Percentiles rank a stretch among this genome's conserved stretches.
phyloP scores from a whole-genome alignment of 2,797 vertebrate genomes.

The Ammospiza maritima region DNA sequence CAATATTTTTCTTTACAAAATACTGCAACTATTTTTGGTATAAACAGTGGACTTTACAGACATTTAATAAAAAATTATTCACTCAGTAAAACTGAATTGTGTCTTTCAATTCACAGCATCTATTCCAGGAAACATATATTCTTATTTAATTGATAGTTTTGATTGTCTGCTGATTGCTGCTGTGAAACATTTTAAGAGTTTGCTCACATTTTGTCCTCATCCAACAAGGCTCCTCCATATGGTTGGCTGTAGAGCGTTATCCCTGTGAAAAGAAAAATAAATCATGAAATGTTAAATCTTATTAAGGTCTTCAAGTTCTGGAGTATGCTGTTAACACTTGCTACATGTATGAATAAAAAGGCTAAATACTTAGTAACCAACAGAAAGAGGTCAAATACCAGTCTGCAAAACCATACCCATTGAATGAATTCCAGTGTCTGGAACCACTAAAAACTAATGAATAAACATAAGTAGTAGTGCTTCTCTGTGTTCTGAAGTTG shows the following conservation, averaged over 20 bases:
- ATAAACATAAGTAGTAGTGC: background rate
- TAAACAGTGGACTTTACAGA: background rate
- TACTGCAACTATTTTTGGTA: background rate
- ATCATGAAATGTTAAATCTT: background rate
- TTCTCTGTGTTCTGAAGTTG: background rate
- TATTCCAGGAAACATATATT: background rate
- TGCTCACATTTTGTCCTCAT: slow-evolving; percentile 80
- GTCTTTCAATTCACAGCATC: background rate
- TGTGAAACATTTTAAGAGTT: background rate
- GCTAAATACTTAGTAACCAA: background rate
- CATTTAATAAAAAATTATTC: background rate
- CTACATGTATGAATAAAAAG: background rate
- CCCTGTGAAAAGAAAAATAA: slow-evolving; percentile 45
- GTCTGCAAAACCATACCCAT: background rate
- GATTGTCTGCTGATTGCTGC: background rate
- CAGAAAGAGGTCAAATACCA: background rate
- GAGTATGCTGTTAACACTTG: background rate
- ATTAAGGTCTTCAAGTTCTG: background rate
- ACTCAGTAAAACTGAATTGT: background rate
- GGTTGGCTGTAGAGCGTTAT: slow-evolving; percentile 77
- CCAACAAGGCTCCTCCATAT: slow-evolving; percentile 71
- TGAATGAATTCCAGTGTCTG: background rate
- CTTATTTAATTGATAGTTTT: background rate
- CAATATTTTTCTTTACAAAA: background rate
- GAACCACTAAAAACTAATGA: background rate